Conservation (phyloP, 92 coral and sea anemone species). For the Porites divaricata region DNA sequence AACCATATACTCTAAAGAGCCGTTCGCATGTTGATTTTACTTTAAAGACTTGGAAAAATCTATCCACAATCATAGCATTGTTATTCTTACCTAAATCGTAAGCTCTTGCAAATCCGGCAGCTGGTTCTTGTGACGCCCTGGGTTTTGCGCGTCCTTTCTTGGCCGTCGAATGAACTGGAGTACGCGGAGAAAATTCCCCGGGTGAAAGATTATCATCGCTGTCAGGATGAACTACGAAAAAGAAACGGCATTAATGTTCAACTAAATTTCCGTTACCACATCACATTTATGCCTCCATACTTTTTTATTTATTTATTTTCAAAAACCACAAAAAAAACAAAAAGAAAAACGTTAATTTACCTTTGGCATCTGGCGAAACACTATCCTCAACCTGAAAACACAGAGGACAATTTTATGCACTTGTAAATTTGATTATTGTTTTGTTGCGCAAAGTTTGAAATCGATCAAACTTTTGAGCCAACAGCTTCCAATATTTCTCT, state of each 20-base stretch:
- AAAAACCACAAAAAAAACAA: background rate
- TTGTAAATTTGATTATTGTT: too few species aligned
- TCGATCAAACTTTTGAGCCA: too few species aligned
- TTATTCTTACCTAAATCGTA: constrained; percentile 54
- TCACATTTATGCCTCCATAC: too few species aligned
- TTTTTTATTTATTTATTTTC: background rate
- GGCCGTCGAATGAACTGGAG: constrained; percentile 37
- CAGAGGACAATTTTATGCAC: background rate
- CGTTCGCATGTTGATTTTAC: too few species aligned
- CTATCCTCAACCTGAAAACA: constrained; percentile 4
- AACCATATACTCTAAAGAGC: too few species aligned
- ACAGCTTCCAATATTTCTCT: too few species aligned
- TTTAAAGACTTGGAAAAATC: too few species aligned
- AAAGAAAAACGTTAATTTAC: background rate
- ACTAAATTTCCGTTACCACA: background rate
- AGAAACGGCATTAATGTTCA: background rate
- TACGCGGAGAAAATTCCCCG: constrained; percentile 76
- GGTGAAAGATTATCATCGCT: constrained; percentile 70
- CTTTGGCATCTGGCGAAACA: constrained; percentile 19
- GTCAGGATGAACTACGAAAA: constrained; percentile 26
- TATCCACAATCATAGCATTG: too few species aligned
- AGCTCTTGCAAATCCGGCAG: constrained; percentile 37
- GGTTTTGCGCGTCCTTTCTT: constrained; percentile 28
- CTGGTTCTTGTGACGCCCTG: constrained; percentile 32
- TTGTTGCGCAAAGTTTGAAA: too few species aligned